Evolutionary conservation across 2,888 invertebrate genomes (phyloP), one percentile per base, ranked within the genome.

Genomic region (Dyspetes luteomarginatus): DNA sequence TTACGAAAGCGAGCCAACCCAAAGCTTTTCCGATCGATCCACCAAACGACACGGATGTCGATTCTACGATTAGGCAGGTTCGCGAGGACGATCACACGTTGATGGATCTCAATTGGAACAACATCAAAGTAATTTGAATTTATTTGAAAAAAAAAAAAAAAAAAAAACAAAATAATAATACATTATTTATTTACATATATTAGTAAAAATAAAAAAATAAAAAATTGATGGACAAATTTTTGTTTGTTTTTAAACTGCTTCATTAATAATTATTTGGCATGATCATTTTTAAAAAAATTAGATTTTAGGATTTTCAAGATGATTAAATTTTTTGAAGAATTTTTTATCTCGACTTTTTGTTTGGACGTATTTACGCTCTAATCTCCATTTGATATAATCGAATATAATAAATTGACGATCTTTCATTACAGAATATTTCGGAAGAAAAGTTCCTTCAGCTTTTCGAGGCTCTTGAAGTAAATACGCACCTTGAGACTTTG

Each of bases 91-190:
- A 97, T 93, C 94, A 95, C 89, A 95, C 95, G 90, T 93, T 98
- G 90, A 96, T 95, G 91, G 97, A 97, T 93, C 95, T 99, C 92
- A 99, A 99, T 94, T 97, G 98, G 95, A 99, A 99, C 94, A 99
- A 99, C 93, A 99, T 99, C 93, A 98, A 98, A 95, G 99, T 98
- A 92, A 87, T 87, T 15, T 4, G 43, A 22, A 52, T 68, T 50
- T 2, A 7, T 56, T 28, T 62, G 64, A 43, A 28, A 43, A 19
- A 52, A 15, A 22, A 19, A 41, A 12, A 71, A 50, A 43, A 62
- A 48, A 68, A 69, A 26, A 19, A 7, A 67, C 19, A 55, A n/a
- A n/a, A n/a, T n/a, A n/a, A n/a, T n/a, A n/a, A n/a, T n/a, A n/a
- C n/a, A n/a, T n/a, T n/a, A n/a, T n/a, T n/a, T n/a, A n/a, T n/a